phyloP scores from a whole-genome alignment of 2,888 invertebrate species.

The Athalia rosae region DNA sequence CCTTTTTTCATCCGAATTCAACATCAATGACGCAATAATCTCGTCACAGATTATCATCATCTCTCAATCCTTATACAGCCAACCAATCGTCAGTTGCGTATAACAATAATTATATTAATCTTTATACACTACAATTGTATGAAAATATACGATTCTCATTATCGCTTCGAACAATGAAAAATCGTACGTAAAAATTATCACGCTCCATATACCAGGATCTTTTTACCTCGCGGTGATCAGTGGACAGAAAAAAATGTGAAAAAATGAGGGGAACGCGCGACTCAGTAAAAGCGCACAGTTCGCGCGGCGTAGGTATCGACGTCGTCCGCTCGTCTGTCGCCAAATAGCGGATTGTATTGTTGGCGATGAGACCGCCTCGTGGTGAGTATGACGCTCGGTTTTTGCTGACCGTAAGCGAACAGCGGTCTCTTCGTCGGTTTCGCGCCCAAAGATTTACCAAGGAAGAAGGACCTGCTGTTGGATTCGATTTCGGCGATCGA shows the following conservation, averaged over 20 bases:
- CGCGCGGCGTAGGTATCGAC: constrained; percentile 20
- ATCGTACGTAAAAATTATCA: neutral
- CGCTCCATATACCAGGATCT: too few species aligned
- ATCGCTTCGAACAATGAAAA: neutral
- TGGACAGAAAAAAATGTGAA: neutral
- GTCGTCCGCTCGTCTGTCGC: constrained; percentile 26
- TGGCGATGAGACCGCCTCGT: constrained; percentile 28
- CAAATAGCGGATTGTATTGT: constrained; percentile 43
- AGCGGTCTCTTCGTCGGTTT: constrained; percentile 30
- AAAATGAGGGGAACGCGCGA: neutral
- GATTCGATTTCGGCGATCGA: constrained; percentile 62
- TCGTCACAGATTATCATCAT: neutral
- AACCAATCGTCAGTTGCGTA: too few species aligned
- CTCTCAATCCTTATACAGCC: neutral
- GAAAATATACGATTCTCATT: neutral
- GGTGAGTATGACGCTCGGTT: constrained; percentile 43
- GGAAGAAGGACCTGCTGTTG: constrained; percentile 46
- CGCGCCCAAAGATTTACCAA: constrained; percentile 23
- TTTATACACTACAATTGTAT: neutral
- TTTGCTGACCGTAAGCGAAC: constrained; percentile 20
- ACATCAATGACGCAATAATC: neutral
- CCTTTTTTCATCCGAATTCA: neutral
- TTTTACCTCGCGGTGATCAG: too few species aligned
- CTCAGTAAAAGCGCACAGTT: constrained; percentile 9
- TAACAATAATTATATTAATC: too few species aligned